Conservation (phyloP, 37 sponge, comb jelly and placozoan genomes). For the Axinella damicornis region DNA sequence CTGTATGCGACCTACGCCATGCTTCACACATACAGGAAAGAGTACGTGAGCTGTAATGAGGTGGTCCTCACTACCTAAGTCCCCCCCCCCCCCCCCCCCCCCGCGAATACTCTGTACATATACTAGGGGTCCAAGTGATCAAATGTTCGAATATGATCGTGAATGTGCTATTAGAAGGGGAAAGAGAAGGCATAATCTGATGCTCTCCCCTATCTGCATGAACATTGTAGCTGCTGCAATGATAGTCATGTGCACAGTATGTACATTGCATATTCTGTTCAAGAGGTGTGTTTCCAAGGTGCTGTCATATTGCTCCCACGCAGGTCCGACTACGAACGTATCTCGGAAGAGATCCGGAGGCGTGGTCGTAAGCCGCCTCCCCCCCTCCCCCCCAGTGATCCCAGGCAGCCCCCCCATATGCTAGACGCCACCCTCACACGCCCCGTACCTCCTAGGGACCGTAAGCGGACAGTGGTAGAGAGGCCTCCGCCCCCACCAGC, state of each 20-base stretch:
- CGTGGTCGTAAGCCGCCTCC: slow-evolving; percentile 4
- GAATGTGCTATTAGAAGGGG: too few relatives aligned
- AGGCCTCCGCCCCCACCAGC: neutral
- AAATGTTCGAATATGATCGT: too few relatives aligned
- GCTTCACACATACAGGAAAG: slow-evolving; percentile 70
- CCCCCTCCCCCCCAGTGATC: slow-evolving; percentile 8
- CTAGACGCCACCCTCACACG: neutral
- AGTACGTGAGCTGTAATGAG: slow-evolving; percentile 63
- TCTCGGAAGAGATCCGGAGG: slow-evolving; percentile 52
- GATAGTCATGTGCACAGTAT: too few relatives aligned
- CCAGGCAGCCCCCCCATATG: neutral
- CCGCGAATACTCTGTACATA: too few relatives aligned
- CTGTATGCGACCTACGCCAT: slow-evolving; percentile 78
- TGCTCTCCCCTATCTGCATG: too few relatives aligned
- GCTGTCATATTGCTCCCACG: too few relatives aligned
- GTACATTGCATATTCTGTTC: too few relatives aligned
- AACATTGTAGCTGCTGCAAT: too few relatives aligned
- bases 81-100: too few relatives aligned
- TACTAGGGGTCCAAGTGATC: too few relatives aligned
- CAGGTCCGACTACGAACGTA: slow-evolving; percentile 64
- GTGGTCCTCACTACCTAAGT: too few relatives aligned
- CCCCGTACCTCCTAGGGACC: neutral
- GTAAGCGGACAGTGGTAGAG: neutral
- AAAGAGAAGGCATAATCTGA: neutral
- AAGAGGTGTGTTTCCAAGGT: too few relatives aligned